A percentile compares a stretch with the other conserved stretches of the same genome.
These are phyloP conservation scores for Apocrypta bakeri DNA, from an alignment of 1,140 invertebrate genomes.

Conservation along the genomic window DNA sequence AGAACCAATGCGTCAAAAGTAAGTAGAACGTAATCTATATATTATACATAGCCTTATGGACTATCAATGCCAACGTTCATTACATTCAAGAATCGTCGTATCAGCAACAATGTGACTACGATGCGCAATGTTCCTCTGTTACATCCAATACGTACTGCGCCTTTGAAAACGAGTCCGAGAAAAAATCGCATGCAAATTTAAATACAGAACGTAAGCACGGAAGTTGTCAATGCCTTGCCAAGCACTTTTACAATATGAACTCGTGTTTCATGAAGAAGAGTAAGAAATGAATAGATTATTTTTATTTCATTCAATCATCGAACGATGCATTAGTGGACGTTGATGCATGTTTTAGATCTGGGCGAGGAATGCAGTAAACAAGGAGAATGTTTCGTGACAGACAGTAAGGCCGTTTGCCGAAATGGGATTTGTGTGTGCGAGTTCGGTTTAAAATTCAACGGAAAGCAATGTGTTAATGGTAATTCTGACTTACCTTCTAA, in stretches of 20 bases:
- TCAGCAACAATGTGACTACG: slow-evolving; percentile 45
- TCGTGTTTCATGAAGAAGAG: slow-evolving; percentile 53
- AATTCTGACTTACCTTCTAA: neutral
- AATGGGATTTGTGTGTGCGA: slow-evolving; percentile 56
- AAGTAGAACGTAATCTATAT: slow-evolving; percentile 10
- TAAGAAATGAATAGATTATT: slow-evolving; percentile 21
- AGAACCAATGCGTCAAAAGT: slow-evolving; percentile 29
- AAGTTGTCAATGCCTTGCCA: slow-evolving; percentile 44
- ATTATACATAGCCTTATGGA: neutral
- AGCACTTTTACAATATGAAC: slow-evolving; percentile 47
- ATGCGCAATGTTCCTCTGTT: slow-evolving; percentile 50
- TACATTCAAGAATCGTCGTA: slow-evolving; percentile 47
- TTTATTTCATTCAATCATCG: neutral
- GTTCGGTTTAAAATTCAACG: slow-evolving; percentile 37
- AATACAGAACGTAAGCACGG: neutral
- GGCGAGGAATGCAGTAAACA: slow-evolving; percentile 50
- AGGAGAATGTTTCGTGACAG: slow-evolving; percentile 54
- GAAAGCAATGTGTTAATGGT: neutral
- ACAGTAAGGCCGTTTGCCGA: slow-evolving; percentile 49
- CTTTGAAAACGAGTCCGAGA: neutral
- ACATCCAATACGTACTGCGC: slow-evolving; percentile 45
- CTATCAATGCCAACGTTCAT: neutral
- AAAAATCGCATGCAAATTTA: neutral
- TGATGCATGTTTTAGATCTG: slow-evolving; percentile 51
- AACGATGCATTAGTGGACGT: neutral